These are phyloP conservation scores for Blastobasis lacticolella DNA, from an alignment of 2,888 invertebrate species.

Conservation along the genomic window DNA sequence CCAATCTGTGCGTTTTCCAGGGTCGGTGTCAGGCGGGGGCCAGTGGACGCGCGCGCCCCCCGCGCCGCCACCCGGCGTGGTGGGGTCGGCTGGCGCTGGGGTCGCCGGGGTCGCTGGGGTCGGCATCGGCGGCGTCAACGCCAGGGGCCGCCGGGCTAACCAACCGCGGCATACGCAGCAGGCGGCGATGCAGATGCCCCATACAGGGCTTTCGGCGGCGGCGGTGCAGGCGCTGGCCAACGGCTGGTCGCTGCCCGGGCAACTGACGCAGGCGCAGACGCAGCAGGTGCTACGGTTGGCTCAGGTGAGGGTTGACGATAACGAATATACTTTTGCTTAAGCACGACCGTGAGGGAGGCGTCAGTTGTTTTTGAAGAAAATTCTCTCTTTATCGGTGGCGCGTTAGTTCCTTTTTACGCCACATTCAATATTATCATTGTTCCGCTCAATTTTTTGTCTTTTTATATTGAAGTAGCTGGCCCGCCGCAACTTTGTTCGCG, in stretches of 20 bases:
- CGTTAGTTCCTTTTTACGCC: no score
- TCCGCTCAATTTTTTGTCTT: no score
- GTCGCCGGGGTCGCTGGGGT: slow-evolving; percentile 28
- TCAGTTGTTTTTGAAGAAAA: no score
- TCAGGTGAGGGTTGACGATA: slow-evolving; percentile 36
- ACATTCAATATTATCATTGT: no score
- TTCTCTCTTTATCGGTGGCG: no score
- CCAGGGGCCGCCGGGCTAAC: slow-evolving; percentile 43
- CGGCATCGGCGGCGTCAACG: slow-evolving; percentile 38
- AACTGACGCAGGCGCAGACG: slow-evolving; percentile 63
- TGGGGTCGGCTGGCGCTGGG: slow-evolving; percentile 34
- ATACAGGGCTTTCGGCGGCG: slow-evolving; percentile 51
- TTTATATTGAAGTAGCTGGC: no score
- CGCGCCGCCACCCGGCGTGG: slow-evolving; percentile 76
- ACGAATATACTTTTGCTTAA: no score
- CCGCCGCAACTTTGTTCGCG: no score
- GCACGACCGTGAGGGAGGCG: no score
- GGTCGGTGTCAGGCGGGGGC: slow-evolving; percentile 69
- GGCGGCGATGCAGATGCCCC: slow-evolving; percentile 58
- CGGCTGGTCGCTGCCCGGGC: slow-evolving; percentile 45
- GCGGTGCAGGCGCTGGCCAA: slow-evolving; percentile 61
- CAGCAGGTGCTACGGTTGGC: slow-evolving; percentile 68
- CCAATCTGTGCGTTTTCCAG: slow-evolving; percentile 19
- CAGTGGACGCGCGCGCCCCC: slow-evolving; percentile 87
- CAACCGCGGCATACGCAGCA: slow-evolving; percentile 45